Evolutionary conservation across 2,113 vertebrate species (phyloP).

Genomic region (Cynoglossus semilaevis): DNA sequence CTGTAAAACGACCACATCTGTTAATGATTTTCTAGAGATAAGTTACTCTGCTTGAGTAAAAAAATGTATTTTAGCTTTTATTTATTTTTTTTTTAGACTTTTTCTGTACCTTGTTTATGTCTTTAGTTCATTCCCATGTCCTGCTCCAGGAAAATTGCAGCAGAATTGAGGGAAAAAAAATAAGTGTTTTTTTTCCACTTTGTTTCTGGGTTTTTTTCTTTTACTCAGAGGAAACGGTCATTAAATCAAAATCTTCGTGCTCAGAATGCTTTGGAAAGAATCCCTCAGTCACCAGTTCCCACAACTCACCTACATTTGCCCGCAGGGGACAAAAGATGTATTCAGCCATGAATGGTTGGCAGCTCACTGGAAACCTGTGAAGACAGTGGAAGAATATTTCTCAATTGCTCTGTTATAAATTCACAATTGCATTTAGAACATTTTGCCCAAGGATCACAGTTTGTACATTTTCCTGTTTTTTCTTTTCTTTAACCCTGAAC

Average conservation of each 20-base stretch:
- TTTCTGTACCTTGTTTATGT: too few relatives aligned
- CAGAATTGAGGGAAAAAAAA: too few relatives aligned
- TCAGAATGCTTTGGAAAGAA: conserved; percentile 45
- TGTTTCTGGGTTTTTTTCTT: neutral
- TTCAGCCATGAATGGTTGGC: conserved; percentile 51
- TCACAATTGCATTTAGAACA: conserved; percentile 14
- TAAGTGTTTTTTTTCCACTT: too few relatives aligned
- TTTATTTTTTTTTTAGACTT: too few relatives aligned
- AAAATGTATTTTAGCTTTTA: too few relatives aligned
- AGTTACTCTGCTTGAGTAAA: too few relatives aligned
- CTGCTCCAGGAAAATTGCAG: too few relatives aligned
- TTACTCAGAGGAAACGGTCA: neutral
- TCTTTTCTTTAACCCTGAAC: conserved; percentile 5
- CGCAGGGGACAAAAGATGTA: conserved; percentile 51
- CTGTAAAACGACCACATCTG: too few relatives aligned
- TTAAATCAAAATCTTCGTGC: conserved; percentile 17
- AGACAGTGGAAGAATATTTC: conserved; percentile 29
- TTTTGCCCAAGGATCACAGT: neutral
- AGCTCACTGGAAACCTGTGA: conserved; percentile 29
- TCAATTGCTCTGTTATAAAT: conserved; percentile 23
- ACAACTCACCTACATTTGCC: conserved; percentile 52
- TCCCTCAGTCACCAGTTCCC: conserved; percentile 39
- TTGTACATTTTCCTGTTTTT: neutral
- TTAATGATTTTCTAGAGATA: too few relatives aligned
- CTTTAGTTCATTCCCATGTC: too few relatives aligned